These are phyloP conservation scores for Aphelenchoides bicaudatus DNA, from an alignment of 2,888 invertebrate species.

Conservation along the genomic window DNA sequence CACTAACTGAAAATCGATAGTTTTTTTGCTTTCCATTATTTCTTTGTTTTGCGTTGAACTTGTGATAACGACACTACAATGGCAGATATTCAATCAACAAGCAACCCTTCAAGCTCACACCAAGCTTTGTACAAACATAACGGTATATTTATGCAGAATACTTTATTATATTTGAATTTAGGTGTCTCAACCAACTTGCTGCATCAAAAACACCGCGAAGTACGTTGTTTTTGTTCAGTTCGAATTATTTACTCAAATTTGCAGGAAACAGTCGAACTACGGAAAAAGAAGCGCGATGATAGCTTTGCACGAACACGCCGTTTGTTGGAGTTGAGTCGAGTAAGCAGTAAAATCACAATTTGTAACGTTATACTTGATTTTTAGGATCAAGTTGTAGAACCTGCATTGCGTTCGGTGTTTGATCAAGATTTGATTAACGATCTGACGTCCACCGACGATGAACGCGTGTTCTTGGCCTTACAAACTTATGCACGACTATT, in stretches of 20 bases:
- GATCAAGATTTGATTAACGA: constrained; percentile 6
- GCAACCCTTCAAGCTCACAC: too few species aligned
- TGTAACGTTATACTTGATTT: not conserved
- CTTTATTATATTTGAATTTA: not conserved
- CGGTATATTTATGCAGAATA: not conserved
- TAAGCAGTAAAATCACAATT: constrained; percentile 1
- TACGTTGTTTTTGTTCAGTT: too few species aligned
- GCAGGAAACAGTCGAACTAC: constrained; percentile 19
- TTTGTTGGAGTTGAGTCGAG: not conserved
- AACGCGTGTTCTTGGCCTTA: not conserved
- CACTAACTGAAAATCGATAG: too few species aligned
- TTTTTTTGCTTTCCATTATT: too few species aligned
- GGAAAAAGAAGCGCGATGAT: constrained; percentile 24
- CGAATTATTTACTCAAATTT: too few species aligned
- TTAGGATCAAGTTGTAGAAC: constrained; percentile 1
- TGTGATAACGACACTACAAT: too few species aligned
- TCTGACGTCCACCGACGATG: constrained; percentile 1
- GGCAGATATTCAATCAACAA: too few species aligned
- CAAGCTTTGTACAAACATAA: constrained; percentile 12
- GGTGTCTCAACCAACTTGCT: not conserved
- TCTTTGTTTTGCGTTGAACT: too few species aligned
- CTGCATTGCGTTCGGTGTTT: not conserved
- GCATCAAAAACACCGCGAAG: constrained; percentile 11
- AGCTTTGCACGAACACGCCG: constrained; percentile 3
- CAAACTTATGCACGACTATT: not conserved